Conservation (phyloP, 2,888 invertebrate genomes). For the Spilosoma lubricipeda region DNA sequence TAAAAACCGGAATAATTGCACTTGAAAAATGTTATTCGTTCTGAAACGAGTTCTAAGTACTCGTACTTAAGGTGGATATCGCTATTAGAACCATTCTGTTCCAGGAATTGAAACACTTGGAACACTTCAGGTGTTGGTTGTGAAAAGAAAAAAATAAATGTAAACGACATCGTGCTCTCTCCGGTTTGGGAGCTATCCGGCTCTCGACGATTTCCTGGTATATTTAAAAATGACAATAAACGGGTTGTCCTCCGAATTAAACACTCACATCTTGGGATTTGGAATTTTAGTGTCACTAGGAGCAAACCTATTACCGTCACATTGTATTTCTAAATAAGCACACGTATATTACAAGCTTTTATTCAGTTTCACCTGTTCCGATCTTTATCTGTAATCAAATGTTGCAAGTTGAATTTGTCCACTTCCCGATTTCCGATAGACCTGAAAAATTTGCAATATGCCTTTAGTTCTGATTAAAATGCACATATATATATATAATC, state of each 20-base stretch:
- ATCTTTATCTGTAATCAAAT: too few species aligned
- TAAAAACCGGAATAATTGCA: not conserved
- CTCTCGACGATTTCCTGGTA: not conserved
- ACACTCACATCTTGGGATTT: not conserved
- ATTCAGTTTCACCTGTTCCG: too few species aligned
- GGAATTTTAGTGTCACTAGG: not conserved
- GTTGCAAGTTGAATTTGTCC: too few species aligned
- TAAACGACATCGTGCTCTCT: slow-evolving; percentile 5
- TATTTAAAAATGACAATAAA: not conserved
- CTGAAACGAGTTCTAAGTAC: not conserved
- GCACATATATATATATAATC: too few species aligned
- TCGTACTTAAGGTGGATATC: not conserved
- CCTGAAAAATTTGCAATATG: too few species aligned
- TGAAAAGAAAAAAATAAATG: slow-evolving; percentile 10
- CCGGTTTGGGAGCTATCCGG: slow-evolving; percentile 12
- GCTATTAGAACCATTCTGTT: slow-evolving; percentile 6
- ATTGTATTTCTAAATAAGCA: not conserved
- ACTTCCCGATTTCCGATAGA: too few species aligned
- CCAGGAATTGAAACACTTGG: not conserved
- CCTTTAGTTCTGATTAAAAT: too few species aligned
- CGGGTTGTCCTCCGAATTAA: not conserved
- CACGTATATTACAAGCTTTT: too few species aligned
- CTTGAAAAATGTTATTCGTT: not conserved
- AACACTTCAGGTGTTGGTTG: not conserved
- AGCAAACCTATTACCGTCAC: not conserved